Evolutionary conservation across 2,888 invertebrate species (phyloP).

Genomic region (Disparrhopalites patrizii): DNA sequence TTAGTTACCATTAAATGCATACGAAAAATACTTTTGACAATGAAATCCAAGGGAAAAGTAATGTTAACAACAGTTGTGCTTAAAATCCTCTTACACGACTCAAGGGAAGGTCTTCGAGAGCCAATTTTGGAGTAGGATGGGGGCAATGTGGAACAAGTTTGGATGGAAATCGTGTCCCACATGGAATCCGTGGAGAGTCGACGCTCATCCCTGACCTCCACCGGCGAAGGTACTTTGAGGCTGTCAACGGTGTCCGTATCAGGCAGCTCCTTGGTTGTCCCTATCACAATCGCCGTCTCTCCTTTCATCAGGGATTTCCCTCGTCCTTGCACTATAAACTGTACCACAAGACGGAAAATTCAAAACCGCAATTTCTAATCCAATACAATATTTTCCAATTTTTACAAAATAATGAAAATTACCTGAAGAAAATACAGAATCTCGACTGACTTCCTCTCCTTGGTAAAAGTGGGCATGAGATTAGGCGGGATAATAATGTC

Average conservation of each 20-base stretch:
- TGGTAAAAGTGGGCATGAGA: constrained; percentile 19
- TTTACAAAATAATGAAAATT: not conserved
- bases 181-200: not conserved
- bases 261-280: constrained; percentile 6
- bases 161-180: constrained; percentile 8
- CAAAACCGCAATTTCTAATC: not conserved
- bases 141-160: constrained; percentile 6
- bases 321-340: constrained; percentile 18
- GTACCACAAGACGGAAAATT: not conserved
- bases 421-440: constrained; percentile 18
- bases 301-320: constrained; percentile 15
- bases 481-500: not conserved
- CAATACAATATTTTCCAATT: not conserved
- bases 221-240: not conserved
- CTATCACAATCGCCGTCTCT: constrained; percentile 21
- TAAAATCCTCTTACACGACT: constrained; percentile 29
- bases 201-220: not conserved
- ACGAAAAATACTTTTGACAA: not conserved
- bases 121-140: constrained; percentile 17
- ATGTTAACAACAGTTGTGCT: too few relatives aligned
- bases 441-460: constrained; percentile 6
- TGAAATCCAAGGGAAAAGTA: too few relatives aligned
- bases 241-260: not conserved
- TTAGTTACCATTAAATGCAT: not conserved
- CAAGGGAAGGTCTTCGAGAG: constrained; percentile 16